phyloP scores from a whole-genome alignment of 2,888 invertebrate genomes.

The Agrochola litura region DNA sequence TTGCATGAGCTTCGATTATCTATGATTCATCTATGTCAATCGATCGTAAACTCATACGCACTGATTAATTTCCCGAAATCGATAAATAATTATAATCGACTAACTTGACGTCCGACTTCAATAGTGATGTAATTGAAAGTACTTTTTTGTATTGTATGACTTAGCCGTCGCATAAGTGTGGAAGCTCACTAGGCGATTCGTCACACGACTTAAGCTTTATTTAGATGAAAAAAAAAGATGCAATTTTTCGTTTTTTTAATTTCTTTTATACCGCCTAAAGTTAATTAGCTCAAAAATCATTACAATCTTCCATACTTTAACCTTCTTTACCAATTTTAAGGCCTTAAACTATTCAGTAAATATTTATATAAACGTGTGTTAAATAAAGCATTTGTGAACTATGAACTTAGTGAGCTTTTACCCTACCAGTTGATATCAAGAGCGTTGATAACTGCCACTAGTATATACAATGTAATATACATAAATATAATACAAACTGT shows the following conservation, averaged over 20 bases:
- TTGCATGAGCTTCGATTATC: slow-evolving; percentile 83
- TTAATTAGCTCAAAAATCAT: slow-evolving; percentile 37
- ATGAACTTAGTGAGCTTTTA: slow-evolving; percentile 67
- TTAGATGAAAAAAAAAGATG: slow-evolving; percentile 3
- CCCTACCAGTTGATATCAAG: slow-evolving; percentile 72
- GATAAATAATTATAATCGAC: slow-evolving; percentile 63
- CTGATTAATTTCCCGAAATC: slow-evolving; percentile 63
- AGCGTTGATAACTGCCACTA: slow-evolving; percentile 89
- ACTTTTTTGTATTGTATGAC: slow-evolving; percentile 69
- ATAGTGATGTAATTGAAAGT: slow-evolving; percentile 73
- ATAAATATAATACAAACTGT: slow-evolving; percentile 80
- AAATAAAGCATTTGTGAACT: slow-evolving; percentile 36
- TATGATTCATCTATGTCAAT: slow-evolving; percentile 50
- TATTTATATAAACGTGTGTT: slow-evolving; percentile 18
- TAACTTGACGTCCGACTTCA: slow-evolving; percentile 75
- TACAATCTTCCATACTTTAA: slow-evolving; percentile 31
- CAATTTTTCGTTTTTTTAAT: slow-evolving; percentile 17
- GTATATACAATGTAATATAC: slow-evolving; percentile 85
- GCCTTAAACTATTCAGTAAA: slow-evolving; percentile 47
- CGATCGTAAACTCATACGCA: slow-evolving; percentile 57
- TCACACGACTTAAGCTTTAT: slow-evolving; percentile 13
- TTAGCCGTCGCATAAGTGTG: slow-evolving; percentile 72
- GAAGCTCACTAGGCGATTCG: slow-evolving; percentile 62
- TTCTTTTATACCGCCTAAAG: slow-evolving; percentile 43
- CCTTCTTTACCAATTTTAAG: slow-evolving; percentile 31